Evolutionary conservation across 2,113 vertebrate species (phyloP).

Genomic region (Rousettus leschenaultii): DNA sequence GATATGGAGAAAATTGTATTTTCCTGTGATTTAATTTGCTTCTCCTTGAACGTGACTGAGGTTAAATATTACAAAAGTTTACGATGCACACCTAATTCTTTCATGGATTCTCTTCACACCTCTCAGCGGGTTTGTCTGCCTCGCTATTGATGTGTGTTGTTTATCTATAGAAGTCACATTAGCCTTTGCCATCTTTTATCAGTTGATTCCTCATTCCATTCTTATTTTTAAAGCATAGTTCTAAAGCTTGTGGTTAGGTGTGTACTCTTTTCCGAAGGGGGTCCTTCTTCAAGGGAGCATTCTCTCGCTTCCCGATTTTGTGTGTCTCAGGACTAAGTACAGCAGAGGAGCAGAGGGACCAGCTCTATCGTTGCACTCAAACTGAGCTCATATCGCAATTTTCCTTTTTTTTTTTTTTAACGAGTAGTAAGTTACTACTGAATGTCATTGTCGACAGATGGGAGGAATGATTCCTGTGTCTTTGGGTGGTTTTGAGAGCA

Average conservation of each 20-base stretch:
- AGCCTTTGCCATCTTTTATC: not conserved
- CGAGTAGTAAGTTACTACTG: not conserved
- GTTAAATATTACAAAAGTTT: not conserved
- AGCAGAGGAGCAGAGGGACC: not conserved
- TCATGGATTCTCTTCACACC: not conserved
- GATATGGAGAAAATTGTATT: not conserved
- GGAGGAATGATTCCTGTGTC: not conserved
- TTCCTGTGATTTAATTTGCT: not conserved
- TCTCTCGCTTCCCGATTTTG: not conserved
- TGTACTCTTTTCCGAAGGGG: not conserved
- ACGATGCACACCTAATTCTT: not conserved
- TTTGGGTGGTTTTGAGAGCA: not conserved
- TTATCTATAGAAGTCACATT: not conserved
- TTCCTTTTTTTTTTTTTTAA: not conserved
- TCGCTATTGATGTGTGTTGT: not conserved
- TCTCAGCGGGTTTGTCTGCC: not conserved
- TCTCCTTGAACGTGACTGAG: not conserved
- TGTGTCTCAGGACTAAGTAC: not conserved
- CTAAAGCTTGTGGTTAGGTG: not conserved
- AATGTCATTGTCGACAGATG: not conserved
- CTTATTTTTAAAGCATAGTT: not conserved
- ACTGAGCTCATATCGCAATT: not conserved
- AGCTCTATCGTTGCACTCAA: not conserved
- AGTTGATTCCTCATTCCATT: not conserved
- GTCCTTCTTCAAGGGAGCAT: not conserved